Evolutionary conservation across 2,888 invertebrate species (phyloP).

Genomic region (Helicoverpa assulta): DNA sequence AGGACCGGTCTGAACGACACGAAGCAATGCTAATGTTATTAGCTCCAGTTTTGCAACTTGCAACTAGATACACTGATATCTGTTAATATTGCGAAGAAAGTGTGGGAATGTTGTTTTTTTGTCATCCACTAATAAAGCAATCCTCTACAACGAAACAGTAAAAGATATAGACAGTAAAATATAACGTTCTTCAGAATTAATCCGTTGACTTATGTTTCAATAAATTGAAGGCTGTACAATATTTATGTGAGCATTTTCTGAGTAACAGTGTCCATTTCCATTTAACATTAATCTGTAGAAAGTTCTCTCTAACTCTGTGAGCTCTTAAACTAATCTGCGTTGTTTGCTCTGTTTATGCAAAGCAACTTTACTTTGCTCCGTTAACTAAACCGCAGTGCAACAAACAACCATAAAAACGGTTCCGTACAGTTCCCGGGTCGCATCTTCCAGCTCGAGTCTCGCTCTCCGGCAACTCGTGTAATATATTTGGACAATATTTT

Average conservation of each 20-base stretch:
- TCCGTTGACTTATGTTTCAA: not conserved
- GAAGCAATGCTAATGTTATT: slow-evolving; percentile 59
- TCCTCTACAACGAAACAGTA: too few relatives aligned
- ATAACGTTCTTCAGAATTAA: not conserved
- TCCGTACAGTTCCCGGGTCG: slow-evolving; percentile 27
- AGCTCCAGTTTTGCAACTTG: slow-evolving; percentile 63
- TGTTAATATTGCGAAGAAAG: slow-evolving; percentile 35
- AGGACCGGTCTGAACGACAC: slow-evolving; percentile 67
- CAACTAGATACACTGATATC: slow-evolving; percentile 28
- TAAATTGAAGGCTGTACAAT: slow-evolving; percentile 13
- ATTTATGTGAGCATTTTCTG: slow-evolving; percentile 6
- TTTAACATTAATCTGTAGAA: slow-evolving; percentile 32
- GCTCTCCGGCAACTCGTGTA: slow-evolving; percentile 36
- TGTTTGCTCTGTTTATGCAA: slow-evolving; percentile 67
- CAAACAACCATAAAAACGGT: slow-evolving; percentile 54
- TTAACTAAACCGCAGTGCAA: slow-evolving; percentile 64
- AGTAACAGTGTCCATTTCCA: slow-evolving; percentile 15
- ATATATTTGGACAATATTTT: slow-evolving; percentile 63
- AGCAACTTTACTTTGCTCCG: slow-evolving; percentile 66
- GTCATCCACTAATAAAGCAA: not conserved
- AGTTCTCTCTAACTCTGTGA: slow-evolving; percentile 40
- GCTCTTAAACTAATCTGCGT: slow-evolving; percentile 60
- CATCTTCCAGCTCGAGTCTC: slow-evolving; percentile 35
- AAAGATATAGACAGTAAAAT: too few relatives aligned
- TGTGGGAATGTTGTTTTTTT: slow-evolving; percentile 10